Evolutionary conservation across 2,888 invertebrate species (phyloP).

Genomic region (Selenia dentaria): DNA sequence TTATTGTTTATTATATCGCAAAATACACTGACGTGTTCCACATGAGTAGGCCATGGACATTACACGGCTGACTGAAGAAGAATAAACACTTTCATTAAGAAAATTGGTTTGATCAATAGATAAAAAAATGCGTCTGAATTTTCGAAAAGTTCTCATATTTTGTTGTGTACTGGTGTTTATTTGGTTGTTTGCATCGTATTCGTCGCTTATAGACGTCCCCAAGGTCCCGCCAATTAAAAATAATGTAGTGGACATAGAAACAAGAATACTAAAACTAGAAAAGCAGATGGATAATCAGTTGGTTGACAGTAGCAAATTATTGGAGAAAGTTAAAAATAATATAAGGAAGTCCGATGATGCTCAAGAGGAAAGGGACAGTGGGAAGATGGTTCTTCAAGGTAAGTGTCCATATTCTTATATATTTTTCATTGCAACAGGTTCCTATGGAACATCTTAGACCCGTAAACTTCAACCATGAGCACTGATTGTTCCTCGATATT

Average conservation of each 20-base stretch:
- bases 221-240: constrained; percentile 30
- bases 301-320: constrained; percentile 54
- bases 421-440: not conserved
- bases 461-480: no score
- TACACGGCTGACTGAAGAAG: constrained; percentile 15
- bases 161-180: constrained; percentile 47
- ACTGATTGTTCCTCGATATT: no score
- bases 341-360: constrained; percentile 41
- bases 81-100: constrained; percentile 18
- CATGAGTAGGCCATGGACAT: constrained; percentile 33
- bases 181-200: constrained; percentile 62
- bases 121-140: constrained; percentile 70
- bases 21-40: constrained; percentile 27
- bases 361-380: constrained; percentile 26
- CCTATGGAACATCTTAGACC: no score
- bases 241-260: constrained; percentile 49
- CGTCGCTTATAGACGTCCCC: constrained; percentile 53
- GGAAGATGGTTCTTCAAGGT: constrained; percentile 27
- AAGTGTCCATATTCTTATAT: not conserved
- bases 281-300: constrained; percentile 53
- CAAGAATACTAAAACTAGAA: constrained; percentile 52
- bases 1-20: constrained; percentile 34
- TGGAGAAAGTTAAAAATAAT: constrained; percentile 53
- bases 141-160: constrained; percentile 55
- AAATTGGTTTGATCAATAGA: constrained; percentile 6